A percentile compares a stretch with the other conserved stretches of the same genome.
Evolutionary conservation across 1,140 invertebrate species (phyloP).

Genomic region (Drosophila grimshawi): DNA sequence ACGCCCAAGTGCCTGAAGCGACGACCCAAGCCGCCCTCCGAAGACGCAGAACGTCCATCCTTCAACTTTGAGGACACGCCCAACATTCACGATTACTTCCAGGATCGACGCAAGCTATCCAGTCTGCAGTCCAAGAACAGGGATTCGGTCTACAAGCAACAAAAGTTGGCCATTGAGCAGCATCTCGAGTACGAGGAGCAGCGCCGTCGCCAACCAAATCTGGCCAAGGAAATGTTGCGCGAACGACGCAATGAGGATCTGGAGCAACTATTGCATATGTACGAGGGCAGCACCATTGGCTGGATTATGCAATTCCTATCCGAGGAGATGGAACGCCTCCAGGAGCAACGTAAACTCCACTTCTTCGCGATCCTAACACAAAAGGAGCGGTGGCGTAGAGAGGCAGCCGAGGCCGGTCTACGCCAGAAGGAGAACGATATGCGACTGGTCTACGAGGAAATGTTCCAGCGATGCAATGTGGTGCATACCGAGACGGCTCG

Average conservation of each 20-base stretch:
- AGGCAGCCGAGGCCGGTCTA: conserved; percentile 88
- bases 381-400: conserved; percentile 87
- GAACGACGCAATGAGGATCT: conserved; percentile 58
- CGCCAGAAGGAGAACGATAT: conserved; percentile 88
- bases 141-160: neutral
- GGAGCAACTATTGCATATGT: conserved; percentile 61
- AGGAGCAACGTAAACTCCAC: conserved; percentile 89
- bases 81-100: conserved; percentile 1
- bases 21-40: neutral
- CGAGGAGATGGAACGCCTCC: conserved; percentile 89
- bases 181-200: neutral
- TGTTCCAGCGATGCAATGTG: conserved; percentile 85
- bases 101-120: neutral
- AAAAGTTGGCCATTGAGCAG: conserved; percentile 5
- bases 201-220: neutral
- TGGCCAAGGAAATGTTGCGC: conserved; percentile 22
- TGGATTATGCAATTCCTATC: conserved; percentile 75
- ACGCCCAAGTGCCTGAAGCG: conserved; percentile 54
- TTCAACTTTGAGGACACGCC: conserved; percentile 19
- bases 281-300: conserved; percentile 72
- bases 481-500: conserved; percentile 87
- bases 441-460: conserved; percentile 88
- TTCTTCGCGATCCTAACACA: conserved; percentile 89
- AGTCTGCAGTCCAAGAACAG: neutral
- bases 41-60: neutral